Conservation (phyloP, 1,140 invertebrate species). For the Ridgeia piscesae region DNA sequence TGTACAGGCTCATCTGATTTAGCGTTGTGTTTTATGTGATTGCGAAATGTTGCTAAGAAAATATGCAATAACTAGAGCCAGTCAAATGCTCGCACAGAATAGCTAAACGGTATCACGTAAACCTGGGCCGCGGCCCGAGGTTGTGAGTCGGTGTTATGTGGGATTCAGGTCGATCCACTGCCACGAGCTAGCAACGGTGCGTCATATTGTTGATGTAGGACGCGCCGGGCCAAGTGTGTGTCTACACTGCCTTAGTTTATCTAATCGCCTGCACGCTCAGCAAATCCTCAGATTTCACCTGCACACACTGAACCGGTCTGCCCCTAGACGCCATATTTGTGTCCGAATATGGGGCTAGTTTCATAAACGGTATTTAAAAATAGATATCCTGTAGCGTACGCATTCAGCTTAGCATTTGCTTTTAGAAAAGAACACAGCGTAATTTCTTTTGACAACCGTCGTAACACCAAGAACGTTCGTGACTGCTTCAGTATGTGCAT, state of each 20-base stretch:
- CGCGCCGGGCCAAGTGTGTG: neutral
- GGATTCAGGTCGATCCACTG: no score
- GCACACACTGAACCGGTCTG: neutral
- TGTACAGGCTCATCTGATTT: no score
- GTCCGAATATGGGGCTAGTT: no score
- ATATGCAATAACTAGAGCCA: neutral
- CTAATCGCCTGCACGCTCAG: neutral
- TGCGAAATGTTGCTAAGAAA: neutral
- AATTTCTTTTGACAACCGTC: no score
- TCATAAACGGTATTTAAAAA: no score
- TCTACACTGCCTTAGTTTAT: neutral
- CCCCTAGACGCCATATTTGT: neutral
- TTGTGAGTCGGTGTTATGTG: neutral
- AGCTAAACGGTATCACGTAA: no score
- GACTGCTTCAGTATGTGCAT: no score
- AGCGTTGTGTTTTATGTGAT: neutral
- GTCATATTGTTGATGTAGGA: neutral
- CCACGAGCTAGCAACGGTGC: neutral
- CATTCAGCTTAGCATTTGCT: no score
- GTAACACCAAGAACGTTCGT: no score
- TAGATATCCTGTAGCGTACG: no score
- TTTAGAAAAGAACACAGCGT: no score
- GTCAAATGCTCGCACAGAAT: neutral
- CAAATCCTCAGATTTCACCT: neutral
- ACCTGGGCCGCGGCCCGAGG: neutral